phyloP scores from a whole-genome alignment of 2,113 vertebrate species.

The Egretta garzetta region DNA sequence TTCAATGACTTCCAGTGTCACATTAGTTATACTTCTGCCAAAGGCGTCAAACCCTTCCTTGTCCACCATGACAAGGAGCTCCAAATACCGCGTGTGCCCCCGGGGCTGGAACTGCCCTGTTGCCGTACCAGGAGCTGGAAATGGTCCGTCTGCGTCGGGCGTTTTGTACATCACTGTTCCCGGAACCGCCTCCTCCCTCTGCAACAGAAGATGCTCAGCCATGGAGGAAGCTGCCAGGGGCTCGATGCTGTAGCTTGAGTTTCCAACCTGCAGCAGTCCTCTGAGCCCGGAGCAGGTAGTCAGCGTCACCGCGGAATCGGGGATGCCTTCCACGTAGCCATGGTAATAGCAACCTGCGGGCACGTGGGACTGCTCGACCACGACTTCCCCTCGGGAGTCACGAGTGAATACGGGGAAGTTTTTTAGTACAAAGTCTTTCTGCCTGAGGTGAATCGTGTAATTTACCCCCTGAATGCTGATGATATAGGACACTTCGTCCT shows the following conservation, averaged over 20 bases:
- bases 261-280: slow-evolving; percentile 48
- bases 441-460: background rate
- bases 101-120: background rate
- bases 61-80: slow-evolving; percentile 60
- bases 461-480: background rate
- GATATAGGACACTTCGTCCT: background rate
- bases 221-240: background rate
- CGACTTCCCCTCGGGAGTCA: background rate
- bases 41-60: slow-evolving; percentile 49
- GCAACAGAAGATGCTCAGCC: slow-evolving; percentile 40
- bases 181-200: background rate
- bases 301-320: slow-evolving; percentile 23
- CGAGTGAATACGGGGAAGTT: slow-evolving; percentile 36
- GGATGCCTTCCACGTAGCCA: slow-evolving; percentile 51
- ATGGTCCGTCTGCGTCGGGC: accelerated
- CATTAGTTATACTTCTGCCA: background rate
- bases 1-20: background rate
- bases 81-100: slow-evolving; percentile 29
- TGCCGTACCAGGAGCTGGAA: background rate
- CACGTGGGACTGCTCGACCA: background rate
- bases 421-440: background rate
- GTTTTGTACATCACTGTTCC: background rate
- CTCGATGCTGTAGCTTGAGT: slow-evolving; percentile 29
- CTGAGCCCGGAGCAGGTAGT: slow-evolving; percentile 60
- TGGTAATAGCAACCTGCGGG: slow-evolving; percentile 42